phyloP scores from a whole-genome alignment of 2,797 vertebrate species.

The Garrulus glandarius region DNA sequence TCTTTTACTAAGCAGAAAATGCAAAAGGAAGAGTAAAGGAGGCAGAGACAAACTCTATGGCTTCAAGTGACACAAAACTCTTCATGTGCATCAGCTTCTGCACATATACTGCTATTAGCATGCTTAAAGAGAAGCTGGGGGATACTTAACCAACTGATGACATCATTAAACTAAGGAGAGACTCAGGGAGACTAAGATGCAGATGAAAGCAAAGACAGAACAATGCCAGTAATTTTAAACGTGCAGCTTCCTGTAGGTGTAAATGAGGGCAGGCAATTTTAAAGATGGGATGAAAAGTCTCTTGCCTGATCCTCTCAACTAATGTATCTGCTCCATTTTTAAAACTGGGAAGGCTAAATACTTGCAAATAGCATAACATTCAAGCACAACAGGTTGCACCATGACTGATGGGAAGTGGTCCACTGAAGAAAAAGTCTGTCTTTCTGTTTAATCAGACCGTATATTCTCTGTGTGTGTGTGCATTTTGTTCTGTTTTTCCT shows the following conservation, averaged over 20 bases:
- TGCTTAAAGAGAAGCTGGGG: not conserved
- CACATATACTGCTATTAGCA: not conserved
- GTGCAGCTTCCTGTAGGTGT: not conserved
- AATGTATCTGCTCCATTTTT: not conserved
- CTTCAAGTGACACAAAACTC: not conserved
- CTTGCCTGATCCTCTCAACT: not conserved
- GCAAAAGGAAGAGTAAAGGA: not conserved
- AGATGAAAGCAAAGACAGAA: not conserved
- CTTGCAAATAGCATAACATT: not conserved
- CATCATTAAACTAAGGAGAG: not conserved
- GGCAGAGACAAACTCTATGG: not conserved
- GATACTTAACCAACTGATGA: not conserved
- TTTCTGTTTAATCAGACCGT: not conserved
- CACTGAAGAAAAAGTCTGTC: not conserved
- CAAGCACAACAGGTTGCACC: not conserved
- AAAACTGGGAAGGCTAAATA: not conserved
- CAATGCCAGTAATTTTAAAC: not conserved
- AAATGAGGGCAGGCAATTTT: not conserved
- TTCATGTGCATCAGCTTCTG: not conserved
- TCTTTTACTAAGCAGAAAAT: not conserved
- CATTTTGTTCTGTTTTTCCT: not conserved
- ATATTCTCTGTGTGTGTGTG: not conserved
- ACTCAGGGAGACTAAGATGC: not conserved
- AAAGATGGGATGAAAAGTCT: not conserved
- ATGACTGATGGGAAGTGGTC: not conserved